Percentiles rank a stretch among this genome's conserved stretches.
Conservation (phyloP, 1,140 invertebrate species). For the Trichogramma pretiosum region DNA sequence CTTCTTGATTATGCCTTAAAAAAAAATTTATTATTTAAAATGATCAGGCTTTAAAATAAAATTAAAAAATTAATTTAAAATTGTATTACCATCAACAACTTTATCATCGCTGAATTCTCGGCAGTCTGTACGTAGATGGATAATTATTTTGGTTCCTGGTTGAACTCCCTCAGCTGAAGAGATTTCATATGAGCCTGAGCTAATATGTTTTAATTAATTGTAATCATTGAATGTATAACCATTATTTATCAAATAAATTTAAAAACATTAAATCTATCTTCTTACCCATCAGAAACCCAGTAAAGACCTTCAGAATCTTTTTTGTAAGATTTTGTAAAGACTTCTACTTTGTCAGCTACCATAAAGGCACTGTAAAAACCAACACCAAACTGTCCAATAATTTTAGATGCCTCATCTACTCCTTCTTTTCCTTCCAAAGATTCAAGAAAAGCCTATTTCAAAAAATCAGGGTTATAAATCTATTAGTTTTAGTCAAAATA, state of each 20-base stretch:
- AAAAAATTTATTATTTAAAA: no score
- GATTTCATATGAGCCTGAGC: constrained; percentile 82
- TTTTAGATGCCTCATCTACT: constrained; percentile 58
- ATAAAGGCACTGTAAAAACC: constrained; percentile 97
- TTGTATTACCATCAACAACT: constrained; percentile 60
- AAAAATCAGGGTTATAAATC: constrained; percentile 9
- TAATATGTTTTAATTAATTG: no score
- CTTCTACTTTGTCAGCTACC: constrained; percentile 90
- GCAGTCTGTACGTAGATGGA: constrained; percentile 80
- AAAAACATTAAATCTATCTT: constrained; percentile 1
- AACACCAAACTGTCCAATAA: constrained; percentile 97
- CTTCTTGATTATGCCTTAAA: constrained; percentile 79
- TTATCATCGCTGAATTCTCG: constrained; percentile 83
- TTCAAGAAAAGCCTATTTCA: constrained; percentile 66
- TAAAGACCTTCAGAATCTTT: constrained; percentile 59
- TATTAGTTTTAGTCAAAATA: background rate
- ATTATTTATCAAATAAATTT: constrained; percentile 2
- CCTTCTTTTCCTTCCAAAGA: constrained; percentile 65
- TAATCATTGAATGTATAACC: background rate
- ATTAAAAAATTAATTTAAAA: constrained; percentile 12
- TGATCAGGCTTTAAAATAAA: no score
- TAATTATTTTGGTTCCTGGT: constrained; percentile 86
- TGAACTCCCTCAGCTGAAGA: constrained; percentile 73
- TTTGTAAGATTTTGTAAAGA: constrained; percentile 67
- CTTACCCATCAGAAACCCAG: constrained; percentile 85